Evolutionary conservation across 2,113 vertebrate species (phyloP).

Genomic region (Hystrix brachyura): DNA sequence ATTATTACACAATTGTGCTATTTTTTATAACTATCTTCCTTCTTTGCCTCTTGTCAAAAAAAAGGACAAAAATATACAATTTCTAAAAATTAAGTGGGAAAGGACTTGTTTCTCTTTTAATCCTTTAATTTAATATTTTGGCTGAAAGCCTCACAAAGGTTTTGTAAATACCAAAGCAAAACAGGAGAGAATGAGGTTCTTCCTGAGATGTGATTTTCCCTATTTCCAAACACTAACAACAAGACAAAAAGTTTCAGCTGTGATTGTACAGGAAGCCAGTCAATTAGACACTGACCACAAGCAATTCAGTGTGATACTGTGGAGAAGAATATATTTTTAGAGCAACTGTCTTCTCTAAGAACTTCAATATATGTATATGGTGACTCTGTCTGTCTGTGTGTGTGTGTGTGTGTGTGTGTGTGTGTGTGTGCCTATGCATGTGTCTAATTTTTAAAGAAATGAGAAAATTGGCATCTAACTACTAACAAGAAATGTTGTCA

Average conservation of each 20-base stretch:
- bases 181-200: not conserved
- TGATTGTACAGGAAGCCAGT: not conserved
- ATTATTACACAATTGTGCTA: not conserved
- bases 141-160: not conserved
- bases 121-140: conserved; percentile 17
- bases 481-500: not conserved
- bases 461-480: not conserved
- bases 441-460: conserved; percentile 21
- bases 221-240: not conserved
- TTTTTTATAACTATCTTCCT: not conserved
- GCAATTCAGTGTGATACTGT: not conserved
- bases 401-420: not conserved
- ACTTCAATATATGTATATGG: not conserved
- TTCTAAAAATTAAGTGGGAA: not conserved
- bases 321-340: not conserved
- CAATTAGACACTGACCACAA: not conserved
- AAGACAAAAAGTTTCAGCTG: not conserved
- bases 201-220: not conserved
- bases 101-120: not conserved
- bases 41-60: not conserved
- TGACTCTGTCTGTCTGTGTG: not conserved
- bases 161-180: not conserved
- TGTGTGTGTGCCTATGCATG: not conserved
- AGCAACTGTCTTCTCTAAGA: not conserved
- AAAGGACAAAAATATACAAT: not conserved